Base-by-base conservation (phyloP, 2,113 vertebrate genomes). In the Nestor notabilis region DNA sequence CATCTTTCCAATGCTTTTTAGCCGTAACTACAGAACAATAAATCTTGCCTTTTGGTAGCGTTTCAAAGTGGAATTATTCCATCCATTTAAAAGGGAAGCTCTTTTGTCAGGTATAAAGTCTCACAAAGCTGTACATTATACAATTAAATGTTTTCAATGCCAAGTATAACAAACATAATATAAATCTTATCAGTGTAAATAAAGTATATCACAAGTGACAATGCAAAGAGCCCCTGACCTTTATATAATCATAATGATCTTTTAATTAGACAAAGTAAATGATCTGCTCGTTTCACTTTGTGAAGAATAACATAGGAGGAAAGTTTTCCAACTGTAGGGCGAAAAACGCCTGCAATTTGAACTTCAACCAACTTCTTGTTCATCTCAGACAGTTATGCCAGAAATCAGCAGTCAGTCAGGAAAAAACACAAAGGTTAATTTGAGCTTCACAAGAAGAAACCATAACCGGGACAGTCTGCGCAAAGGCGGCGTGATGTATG, bases 191-290 rank as follows among this genome's bases (percentile, higher is more conserved):
- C 86, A 65, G 61, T 84, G 92, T 68, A 95, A 93, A 81, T 46
- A 90, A 94, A 0, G 0, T 64, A 70, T 88, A 46, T 70, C 56
- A 75, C 13, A 81, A 84, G 82, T 41, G 80, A 58, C 77, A 91
- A 44, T 49, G 89, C 87, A 94, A 94, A 95, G 89, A 94, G 70
- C 16, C 82, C 66, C 83, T 39, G 31, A 65, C 66, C 94, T 56
- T 66, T 61, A 49, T 37, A 72, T 79, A 87, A 95, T 95, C 92
- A 39, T 82, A 82, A 92, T 35, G 74, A 95, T 95, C 89, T 94
- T 97, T 91, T 94, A 94, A 97, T 95, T 92, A 96, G 66, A 72
- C 56, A 95, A 82, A 91, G 74, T 72, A 95, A 97, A 97, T 2
- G 2, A 10, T 50, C 60, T 84, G 60, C 60, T 64, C 2, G 0